Base-by-base conservation (phyloP, 2,797 vertebrate genomes). In the Poeciliopsis gracilis region DNA sequence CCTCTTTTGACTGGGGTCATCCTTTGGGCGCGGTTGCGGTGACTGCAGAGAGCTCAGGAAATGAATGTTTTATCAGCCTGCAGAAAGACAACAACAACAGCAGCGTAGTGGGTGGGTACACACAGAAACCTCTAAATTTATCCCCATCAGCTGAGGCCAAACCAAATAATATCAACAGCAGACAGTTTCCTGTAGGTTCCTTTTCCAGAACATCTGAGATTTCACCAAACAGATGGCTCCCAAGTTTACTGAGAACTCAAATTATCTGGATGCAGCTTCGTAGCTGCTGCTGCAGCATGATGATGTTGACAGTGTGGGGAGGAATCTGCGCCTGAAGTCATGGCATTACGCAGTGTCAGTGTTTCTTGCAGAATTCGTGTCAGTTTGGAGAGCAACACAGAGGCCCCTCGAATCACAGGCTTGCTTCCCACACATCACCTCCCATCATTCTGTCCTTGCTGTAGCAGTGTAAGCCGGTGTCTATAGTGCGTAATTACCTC, bases 61-160 rank as follows among this genome's bases (percentile, higher is more conserved):
- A 95, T 94, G 85, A 93, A 93, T 91, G 91, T 94, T 94, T 94
- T 93, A 93, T 94, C 92, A 94, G 91, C 70, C 92, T 85, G 85
- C 66, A 70, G 78, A 91, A 91, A 90, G 75, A 91, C 83, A 90
- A 91, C 91, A 93, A 89, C 84, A 92, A 89, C 90, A 93, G 75
- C 80, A 67, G 83, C 16, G 20, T 77, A 63, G 81, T 82, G 84
- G 93, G 83, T 79, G 88, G 88, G 86, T 84, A 87, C 81, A 84
- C 71, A 83, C 72, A 84, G 70, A 81, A 81, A 77, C 0, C 3
- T 90, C 92, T 94, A 94, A 89, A 91, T 93, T 94, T 94, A 94
- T 92, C 92, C 66, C 89, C 84, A 41, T 83, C 83, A 77, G 84
- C 80, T 82, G 73, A 77, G 86, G 91, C 92, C 92, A 93, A 91